Conservation (phyloP, 2,888 invertebrate genomes). For the Neria commutata region DNA sequence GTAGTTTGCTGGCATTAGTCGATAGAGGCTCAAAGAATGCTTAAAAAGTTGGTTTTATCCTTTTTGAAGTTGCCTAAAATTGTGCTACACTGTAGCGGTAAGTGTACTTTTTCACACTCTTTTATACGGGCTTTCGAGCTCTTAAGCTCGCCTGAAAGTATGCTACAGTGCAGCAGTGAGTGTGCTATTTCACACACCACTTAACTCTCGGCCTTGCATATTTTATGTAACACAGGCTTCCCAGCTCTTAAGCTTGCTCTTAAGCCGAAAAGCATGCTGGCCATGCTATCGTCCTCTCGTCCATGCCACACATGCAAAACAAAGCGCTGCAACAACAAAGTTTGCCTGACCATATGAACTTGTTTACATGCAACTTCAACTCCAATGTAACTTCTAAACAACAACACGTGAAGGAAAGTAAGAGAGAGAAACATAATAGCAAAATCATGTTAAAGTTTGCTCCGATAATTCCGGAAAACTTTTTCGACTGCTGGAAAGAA, state of each 20-base stretch:
- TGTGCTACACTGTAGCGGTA: too few relatives aligned
- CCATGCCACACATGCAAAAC: not conserved
- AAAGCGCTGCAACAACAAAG: too few relatives aligned
- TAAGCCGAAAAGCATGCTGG: too few relatives aligned
- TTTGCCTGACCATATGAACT: not conserved
- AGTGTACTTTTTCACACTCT: too few relatives aligned
- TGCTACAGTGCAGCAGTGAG: not conserved
- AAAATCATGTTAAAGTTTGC: not conserved
- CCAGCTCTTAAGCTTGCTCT: too few relatives aligned
- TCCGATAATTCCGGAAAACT: not conserved
- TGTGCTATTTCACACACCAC: not conserved
- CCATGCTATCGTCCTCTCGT: too few relatives aligned
- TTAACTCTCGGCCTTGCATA: not conserved
- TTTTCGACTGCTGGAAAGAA: not conserved
- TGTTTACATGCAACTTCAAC: not conserved
- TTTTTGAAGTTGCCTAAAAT: too few relatives aligned
- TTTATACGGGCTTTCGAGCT: too few relatives aligned
- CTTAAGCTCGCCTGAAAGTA: not conserved
- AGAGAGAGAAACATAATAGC: not conserved
- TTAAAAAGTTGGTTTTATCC: too few relatives aligned
- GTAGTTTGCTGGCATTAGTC: too few relatives aligned
- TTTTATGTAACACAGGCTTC: too few relatives aligned
- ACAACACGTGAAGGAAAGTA: not conserved
- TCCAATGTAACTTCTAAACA: not conserved
- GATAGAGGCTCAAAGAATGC: too few relatives aligned